These are phyloP conservation scores for Peromyscus eremicus DNA, from an alignment of 2,797 vertebrate species.

Conservation along the genomic window DNA sequence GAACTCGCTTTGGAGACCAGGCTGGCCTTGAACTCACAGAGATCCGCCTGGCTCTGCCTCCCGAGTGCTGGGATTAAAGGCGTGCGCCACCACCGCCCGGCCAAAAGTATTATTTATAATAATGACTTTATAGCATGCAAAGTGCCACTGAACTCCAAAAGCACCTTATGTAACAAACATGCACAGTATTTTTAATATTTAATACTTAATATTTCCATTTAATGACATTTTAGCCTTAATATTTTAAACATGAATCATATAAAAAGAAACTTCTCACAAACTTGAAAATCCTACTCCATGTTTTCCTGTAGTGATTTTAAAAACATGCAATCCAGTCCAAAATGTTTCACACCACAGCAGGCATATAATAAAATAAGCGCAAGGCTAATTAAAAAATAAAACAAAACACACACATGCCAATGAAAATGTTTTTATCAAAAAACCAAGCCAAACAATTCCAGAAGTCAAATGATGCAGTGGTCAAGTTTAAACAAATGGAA, in stretches of 20 bases:
- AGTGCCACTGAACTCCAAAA: neutral
- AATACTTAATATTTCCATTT: conserved; percentile 37
- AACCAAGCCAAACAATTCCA: conserved; percentile 67
- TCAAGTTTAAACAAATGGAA: conserved; percentile 87
- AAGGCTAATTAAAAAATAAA: conserved; percentile 45
- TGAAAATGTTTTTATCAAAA: conserved; percentile 65
- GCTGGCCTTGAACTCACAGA: no score
- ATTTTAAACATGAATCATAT: conserved; percentile 43
- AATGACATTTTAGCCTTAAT: conserved; percentile 64
- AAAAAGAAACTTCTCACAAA: conserved; percentile 16
- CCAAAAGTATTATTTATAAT: conserved; percentile 21
- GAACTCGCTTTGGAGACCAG: no score
- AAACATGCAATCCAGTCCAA: conserved; percentile 83
- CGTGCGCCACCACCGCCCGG: no score
- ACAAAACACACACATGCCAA: conserved; percentile 56
- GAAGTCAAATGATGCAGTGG: conserved; percentile 83
- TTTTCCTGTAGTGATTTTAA: conserved; percentile 66
- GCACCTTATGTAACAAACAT: conserved; percentile 68
- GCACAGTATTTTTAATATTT: conserved; percentile 55
- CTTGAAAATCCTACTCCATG: conserved; percentile 52
- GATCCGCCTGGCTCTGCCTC: no score
- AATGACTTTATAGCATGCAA: conserved; percentile 68
- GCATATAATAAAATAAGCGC: conserved; percentile 67
- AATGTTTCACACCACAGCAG: conserved; percentile 74
- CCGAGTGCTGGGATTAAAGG: no score